Evolutionary conservation across 2,797 vertebrate species (phyloP), one percentile per base, ranked within the genome.

Genomic region (Orientallactaga sibirica): DNA sequence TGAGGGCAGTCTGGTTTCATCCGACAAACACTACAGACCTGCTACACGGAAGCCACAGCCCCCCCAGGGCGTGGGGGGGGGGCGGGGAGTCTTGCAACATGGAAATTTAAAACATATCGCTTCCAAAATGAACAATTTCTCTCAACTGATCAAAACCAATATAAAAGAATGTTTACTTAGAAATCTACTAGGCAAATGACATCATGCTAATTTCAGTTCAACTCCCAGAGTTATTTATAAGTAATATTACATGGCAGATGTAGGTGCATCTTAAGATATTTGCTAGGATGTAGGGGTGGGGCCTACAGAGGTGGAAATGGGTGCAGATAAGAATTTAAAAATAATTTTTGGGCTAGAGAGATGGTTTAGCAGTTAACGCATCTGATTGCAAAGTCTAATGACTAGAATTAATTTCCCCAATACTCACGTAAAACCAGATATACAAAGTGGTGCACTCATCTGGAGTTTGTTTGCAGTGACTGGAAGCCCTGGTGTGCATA

Each of bases 91-190:
- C 33, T 24, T 3, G 10, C 14, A 2, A 43, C 8, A 4, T 76
- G 33, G 88, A 85, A 68, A 71, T 82, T 79, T 67, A 75, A 79
- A 95, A 88, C 78, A 67, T 2, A 19, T 77, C 70, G 78, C 66
- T 80, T 88, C 27, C 64, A 25, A 91, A 92, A 84, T 80, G 24
- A 81, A 81, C 88, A 48, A 77, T 82, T 76, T 52, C 41, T 67
- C 75, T 70, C 55, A 75, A 79, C 15, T 0, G 37, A 91, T 86
- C 76, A 74, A 90, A 94, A 87, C 84, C 43, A 85, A 87, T 62
- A 77, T 55, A 75, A 94, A 91, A 87, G 55, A 70, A 89, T 81
- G 33, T 93, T 95, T 94, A 90, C 84, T 96, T 95, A 93, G 55
- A 90, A 92, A 27, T 86, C 80, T 88, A 29, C 43, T 81, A 90